These are phyloP conservation scores for Remorina albescens DNA, from an alignment of 2,797 vertebrate genomes.

Conservation along the genomic window DNA sequence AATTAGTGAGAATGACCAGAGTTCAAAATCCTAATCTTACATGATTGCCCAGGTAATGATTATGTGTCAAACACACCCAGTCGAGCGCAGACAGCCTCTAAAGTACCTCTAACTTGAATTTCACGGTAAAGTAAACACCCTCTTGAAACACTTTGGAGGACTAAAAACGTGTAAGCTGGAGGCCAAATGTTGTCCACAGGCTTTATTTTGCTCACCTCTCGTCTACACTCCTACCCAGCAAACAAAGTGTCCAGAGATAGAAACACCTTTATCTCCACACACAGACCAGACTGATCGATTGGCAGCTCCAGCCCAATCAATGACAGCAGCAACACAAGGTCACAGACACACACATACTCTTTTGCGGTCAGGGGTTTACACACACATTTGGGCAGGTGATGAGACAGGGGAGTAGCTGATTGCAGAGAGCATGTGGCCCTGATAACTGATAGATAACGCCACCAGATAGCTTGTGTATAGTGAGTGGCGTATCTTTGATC, in stretches of 20 bases:
- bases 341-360: conserved; percentile 42
- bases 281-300: conserved; percentile 83
- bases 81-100: background rate
- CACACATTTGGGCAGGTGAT: conserved; percentile 30
- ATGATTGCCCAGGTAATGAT: conserved; percentile 11
- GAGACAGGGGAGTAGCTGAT: conserved; percentile 36
- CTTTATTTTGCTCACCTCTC: conserved; percentile 8
- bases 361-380: conserved; percentile 1
- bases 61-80: conserved; percentile 6
- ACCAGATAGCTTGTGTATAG: conserved; percentile 31
- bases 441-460: conserved; percentile 58
- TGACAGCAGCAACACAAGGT: conserved; percentile 78
- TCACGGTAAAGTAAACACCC: conserved; percentile 6
- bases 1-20: background rate
- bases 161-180: background rate
- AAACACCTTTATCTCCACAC: conserved; percentile 79
- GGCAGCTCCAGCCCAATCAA: conserved; percentile 78
- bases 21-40: conserved; percentile 25
- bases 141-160: background rate
- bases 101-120: conserved; percentile 7
- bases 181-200: background rate
- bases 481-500: conserved; percentile 24
- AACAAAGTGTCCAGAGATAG: conserved; percentile 64
- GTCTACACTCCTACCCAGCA: conserved; percentile 44
- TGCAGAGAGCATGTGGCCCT: conserved; percentile 19